Percentiles rank a stretch among this genome's conserved stretches.
Evolutionary conservation across 2,797 vertebrate genomes (phyloP).

Genomic region (Periophthalmus magnuspinnatus): DNA sequence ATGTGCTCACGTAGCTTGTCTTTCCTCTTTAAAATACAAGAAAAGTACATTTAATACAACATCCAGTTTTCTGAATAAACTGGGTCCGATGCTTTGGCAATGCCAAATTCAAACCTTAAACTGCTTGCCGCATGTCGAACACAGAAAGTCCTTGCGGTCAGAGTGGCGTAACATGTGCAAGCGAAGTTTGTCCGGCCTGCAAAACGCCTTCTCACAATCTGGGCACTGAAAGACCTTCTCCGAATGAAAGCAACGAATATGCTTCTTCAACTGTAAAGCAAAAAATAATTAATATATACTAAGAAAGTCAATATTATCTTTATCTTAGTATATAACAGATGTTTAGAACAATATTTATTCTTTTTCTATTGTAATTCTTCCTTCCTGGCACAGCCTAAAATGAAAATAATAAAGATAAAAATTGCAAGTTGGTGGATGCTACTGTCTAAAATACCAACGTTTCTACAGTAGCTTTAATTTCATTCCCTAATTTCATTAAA

Average conservation of each 20-base stretch:
- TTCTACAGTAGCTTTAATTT: background rate
- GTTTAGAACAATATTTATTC: background rate
- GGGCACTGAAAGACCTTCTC: slow-evolving; percentile 97
- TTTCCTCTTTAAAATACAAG: slow-evolving; percentile 81
- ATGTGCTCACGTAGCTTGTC: slow-evolving; percentile 98
- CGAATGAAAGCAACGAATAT: slow-evolving; percentile 96
- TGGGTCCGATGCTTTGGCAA: rapidly evolving
- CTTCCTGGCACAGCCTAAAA: background rate
- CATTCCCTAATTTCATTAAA: background rate
- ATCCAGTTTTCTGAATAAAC: background rate
- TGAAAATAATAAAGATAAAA: background rate
- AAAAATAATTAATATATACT: slow-evolving; percentile 6
- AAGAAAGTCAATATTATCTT: background rate
- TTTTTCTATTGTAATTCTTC: background rate
- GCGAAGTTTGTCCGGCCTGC: slow-evolving; percentile 93
- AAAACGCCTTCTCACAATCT: slow-evolving; percentile 97
- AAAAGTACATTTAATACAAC: background rate
- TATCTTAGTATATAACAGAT: background rate
- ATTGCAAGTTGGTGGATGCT: background rate
- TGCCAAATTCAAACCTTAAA: slow-evolving; percentile 84
- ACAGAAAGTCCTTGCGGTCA: slow-evolving; percentile 96
- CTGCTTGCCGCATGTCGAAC: slow-evolving; percentile 97
- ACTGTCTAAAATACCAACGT: background rate
- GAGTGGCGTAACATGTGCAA: slow-evolving; percentile 97
- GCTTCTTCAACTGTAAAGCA: slow-evolving; percentile 89